A percentile compares a stretch with the other conserved stretches of the same genome.
Conservation (phyloP, 1,140 invertebrate genomes). For the Telenomus remus region DNA sequence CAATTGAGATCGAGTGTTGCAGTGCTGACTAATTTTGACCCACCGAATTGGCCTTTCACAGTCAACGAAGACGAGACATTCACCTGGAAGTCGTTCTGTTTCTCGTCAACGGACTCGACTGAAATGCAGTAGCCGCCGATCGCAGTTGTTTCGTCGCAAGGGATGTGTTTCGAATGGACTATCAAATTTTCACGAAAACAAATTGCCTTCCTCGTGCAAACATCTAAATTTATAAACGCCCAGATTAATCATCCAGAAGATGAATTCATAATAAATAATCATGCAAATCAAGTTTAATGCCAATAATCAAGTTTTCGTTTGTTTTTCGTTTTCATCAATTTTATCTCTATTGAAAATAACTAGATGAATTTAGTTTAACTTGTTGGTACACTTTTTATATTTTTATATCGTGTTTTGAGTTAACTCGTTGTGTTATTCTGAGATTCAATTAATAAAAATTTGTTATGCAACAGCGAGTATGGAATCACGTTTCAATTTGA, state of each 20-base stretch:
- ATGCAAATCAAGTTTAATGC: no score
- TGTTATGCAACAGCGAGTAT: no score
- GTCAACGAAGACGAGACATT: conserved; percentile 59
- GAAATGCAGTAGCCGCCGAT: conserved; percentile 62
- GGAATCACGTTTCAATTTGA: no score
- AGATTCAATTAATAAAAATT: no score
- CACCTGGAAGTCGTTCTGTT: conserved; percentile 51
- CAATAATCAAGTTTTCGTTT: no score
- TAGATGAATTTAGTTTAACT: no score
- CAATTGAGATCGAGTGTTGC: conserved; percentile 56
- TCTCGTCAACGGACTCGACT: conserved; percentile 52
- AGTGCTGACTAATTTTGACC: conserved; percentile 59
- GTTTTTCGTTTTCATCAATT: no score
- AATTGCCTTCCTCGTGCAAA: conserved; percentile 43
- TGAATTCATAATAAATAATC: no score
- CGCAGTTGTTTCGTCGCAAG: conserved; percentile 17
- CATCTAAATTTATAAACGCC: conserved; percentile 39
- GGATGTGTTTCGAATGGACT: conserved; percentile 52
- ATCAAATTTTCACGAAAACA: conserved; percentile 64
- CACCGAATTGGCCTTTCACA: conserved; percentile 57
- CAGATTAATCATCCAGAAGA: background rate
- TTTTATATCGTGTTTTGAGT: no score
- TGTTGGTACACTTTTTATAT: no score
- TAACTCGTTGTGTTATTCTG: no score
- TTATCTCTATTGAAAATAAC: no score